These are phyloP conservation scores for Apotomis capreana DNA, from an alignment of 2,888 invertebrate genomes.

Conservation along the genomic window DNA sequence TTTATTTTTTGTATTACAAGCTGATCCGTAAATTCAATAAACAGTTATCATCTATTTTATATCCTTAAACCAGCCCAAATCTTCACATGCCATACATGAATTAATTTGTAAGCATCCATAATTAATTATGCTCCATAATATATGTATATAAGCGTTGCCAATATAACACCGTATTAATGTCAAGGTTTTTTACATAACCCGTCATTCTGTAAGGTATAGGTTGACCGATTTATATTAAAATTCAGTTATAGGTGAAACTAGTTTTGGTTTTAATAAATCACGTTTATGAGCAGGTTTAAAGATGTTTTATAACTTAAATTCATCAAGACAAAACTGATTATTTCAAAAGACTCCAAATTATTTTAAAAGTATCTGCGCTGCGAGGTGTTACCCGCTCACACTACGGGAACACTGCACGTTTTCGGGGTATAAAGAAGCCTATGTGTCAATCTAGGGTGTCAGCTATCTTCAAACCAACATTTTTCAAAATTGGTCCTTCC, in stretches of 20 bases:
- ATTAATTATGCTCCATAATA: constrained; percentile 15
- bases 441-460: no score
- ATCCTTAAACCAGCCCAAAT: background rate
- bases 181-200: constrained; percentile 32
- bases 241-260: background rate
- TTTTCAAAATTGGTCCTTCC: no score
- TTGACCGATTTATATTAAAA: constrained; percentile 12
- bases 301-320: background rate
- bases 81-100: background rate
- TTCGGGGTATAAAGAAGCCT: no score
- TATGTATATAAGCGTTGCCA: constrained; percentile 18
- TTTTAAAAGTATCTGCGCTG: no score
- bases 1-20: no score
- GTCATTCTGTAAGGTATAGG: background rate
- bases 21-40: no score
- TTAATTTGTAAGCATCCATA: constrained; percentile 15
- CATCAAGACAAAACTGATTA: no score
- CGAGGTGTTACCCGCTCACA: no score
- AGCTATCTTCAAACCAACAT: no score
- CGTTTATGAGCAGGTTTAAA: background rate
- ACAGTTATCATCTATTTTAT: background rate
- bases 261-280: constrained; percentile 7
- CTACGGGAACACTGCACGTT: no score
- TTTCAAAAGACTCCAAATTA: no score
- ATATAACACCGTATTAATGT: constrained; percentile 29